Evolutionary conservation across 2,888 invertebrate genomes (phyloP).

Genomic region (Eupithecia dodoneata): DNA sequence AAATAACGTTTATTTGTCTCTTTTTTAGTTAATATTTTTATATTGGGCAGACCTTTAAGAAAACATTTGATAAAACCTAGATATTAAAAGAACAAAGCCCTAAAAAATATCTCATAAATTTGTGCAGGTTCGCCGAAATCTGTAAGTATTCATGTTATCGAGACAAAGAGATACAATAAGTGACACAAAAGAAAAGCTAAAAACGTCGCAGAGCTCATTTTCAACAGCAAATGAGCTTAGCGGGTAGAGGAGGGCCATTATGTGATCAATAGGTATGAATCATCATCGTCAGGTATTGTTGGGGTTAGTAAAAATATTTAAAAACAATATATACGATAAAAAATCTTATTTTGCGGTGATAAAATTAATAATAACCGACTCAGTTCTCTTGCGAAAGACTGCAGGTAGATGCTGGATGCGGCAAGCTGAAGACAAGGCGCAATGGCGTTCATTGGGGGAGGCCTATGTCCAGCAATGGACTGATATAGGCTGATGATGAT

Average conservation of each 20-base stretch:
- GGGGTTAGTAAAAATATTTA: no score
- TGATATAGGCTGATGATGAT: no score
- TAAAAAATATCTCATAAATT: neutral
- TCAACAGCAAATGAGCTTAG: neutral
- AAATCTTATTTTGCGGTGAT: no score
- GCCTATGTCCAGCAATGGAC: no score
- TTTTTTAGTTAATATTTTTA: neutral
- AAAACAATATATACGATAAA: no score
- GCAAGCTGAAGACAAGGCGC: no score
- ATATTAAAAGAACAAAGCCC: neutral
- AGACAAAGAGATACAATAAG: neutral
- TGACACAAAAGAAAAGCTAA: neutral
- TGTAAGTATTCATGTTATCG: slow-evolving; percentile 1
- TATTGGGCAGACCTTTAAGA: neutral
- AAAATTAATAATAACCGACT: no score
- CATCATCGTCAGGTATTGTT: no score
- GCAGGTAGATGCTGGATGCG: no score
- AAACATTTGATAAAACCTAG: neutral
- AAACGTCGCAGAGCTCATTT: neutral
- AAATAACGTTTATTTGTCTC: no score
- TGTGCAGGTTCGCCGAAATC: neutral
- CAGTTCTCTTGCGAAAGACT: no score
- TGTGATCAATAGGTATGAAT: neutral
- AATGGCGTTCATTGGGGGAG: no score
- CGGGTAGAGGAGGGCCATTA: neutral